phyloP scores from a whole-genome alignment of 2,888 invertebrate species.

The Acanthococcus lagerstroemiae region DNA sequence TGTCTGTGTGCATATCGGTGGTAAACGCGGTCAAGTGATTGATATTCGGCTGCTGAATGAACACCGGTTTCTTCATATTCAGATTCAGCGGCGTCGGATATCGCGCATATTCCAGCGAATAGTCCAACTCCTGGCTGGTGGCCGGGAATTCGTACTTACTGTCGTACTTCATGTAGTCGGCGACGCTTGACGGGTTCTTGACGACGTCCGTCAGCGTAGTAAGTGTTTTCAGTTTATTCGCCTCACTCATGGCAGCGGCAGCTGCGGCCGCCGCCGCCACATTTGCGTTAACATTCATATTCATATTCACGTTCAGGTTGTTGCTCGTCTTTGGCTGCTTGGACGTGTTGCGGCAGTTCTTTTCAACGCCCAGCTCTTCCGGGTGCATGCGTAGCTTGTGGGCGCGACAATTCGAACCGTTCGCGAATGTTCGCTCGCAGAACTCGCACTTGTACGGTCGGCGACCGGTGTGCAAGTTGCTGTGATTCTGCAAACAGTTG shows the following conservation, averaged over 20 bases:
- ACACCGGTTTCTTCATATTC: conserved; percentile 17
- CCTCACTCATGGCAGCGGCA: background rate
- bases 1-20: conserved; percentile 17
- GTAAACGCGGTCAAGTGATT: conserved; percentile 17
- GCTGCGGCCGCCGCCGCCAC: background rate
- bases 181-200: background rate
- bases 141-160: conserved; percentile 18
- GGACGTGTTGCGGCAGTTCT: conserved; percentile 5
- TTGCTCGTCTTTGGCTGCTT: background rate
- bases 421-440: conserved; percentile 49
- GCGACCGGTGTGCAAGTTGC: conserved; percentile 49
- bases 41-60: conserved; percentile 21
- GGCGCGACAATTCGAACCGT: conserved; percentile 49
- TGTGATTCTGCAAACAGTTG: conserved; percentile 45
- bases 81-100: conserved; percentile 9
- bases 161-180: conserved; percentile 14
- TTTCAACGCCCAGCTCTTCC: conserved; percentile 40
- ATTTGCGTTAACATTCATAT: background rate
- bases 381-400: conserved; percentile 49
- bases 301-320: background rate
- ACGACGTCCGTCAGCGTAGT: background rate
- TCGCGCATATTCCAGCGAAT: conserved; percentile 14
- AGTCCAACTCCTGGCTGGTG: conserved; percentile 10
- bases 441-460: conserved; percentile 49
- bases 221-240: too few relatives aligned